Base-by-base conservation (phyloP, 2,113 vertebrate genomes). In the Dipodomys ordii region DNA sequence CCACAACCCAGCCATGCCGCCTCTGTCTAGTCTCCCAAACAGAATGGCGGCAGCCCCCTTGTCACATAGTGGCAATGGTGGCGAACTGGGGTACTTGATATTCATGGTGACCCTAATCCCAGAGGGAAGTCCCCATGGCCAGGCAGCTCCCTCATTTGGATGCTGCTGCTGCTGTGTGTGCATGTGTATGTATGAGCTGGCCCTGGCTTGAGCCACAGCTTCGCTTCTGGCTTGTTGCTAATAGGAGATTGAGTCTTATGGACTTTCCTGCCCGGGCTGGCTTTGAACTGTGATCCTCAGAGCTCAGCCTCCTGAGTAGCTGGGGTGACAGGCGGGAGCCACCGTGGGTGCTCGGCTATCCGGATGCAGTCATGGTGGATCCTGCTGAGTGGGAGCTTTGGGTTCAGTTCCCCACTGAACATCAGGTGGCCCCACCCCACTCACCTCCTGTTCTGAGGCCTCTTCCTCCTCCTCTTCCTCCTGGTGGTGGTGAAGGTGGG, bases 401-500 rank as follows among this genome's bases (percentile, higher is more conserved):
- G 18, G 71, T 5, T 3, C 46, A 3, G 39, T 25, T 25, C 5
- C 7, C 15, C 44, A 20, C 22, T 10, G 87, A 32, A 46, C 1
- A 0, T 16, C n/a, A 5, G 78, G 23, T 12, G 60, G 2, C 73
- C 81, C 79, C 0, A 2, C 44, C 6, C 95, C 81, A 76, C 96
- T 96, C 22, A 98, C 97, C 67, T 98, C 97, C 27, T 94, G 97
- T 1, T 97, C 97, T 0, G 77, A 57, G 53, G 96, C 97, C 2
- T 96, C 96, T 10, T 72, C 67, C 12, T 73, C 96, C 9, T 97
- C 96, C 16, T 97, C 96, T 39, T 95, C 32, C 3, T 1, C 83
- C 25, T 35, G 85, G 23, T 67, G 93, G 35, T 67, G 95, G 39
- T 39, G 53, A 79, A 28, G 78, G n/a, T 28, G 78, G 1, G 28